phyloP scores from a whole-genome alignment of 2,888 invertebrate species.

The Acrobasis suavella region DNA sequence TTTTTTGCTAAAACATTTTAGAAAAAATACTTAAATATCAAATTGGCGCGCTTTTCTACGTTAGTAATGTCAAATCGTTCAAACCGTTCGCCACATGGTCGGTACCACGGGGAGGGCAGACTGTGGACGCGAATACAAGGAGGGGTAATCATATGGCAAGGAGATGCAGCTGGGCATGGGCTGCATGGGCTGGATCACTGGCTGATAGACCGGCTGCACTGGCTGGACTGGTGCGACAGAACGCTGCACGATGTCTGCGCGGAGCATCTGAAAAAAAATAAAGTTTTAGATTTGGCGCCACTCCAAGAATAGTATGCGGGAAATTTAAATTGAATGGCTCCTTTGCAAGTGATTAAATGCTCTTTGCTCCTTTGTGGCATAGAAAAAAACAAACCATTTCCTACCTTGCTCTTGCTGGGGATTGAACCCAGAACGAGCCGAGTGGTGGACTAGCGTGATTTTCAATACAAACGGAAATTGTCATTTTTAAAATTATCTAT shows the following conservation, averaged over 20 bases:
- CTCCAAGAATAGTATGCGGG: too few species aligned
- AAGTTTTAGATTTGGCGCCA: background rate
- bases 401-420: too few species aligned
- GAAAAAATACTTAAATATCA: too few species aligned
- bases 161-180: slow-evolving; percentile 47
- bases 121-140: slow-evolving; percentile 47
- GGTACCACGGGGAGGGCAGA: slow-evolving; percentile 47
- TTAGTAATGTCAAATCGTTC: slow-evolving; percentile 26
- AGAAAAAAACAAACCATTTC: too few species aligned
- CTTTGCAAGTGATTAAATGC: too few species aligned
- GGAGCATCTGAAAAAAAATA: slow-evolving; percentile 51
- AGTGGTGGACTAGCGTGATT: too few species aligned
- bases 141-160: slow-evolving; percentile 52
- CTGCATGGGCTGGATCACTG: slow-evolving; percentile 45
- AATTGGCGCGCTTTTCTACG: background rate
- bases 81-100: slow-evolving; percentile 54
- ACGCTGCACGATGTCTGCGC: slow-evolving; percentile 50
- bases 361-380: too few species aligned
- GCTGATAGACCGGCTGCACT: slow-evolving; percentile 42
- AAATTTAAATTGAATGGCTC: too few species aligned
- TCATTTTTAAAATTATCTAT: too few species aligned
- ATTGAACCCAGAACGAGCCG: too few species aligned
- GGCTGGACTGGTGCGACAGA: slow-evolving; percentile 38
- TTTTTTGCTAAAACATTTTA: too few species aligned
- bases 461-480: too few species aligned